Evolutionary conservation across 2,113 vertebrate genomes (phyloP).

Genomic region (Macquaria australasica): DNA sequence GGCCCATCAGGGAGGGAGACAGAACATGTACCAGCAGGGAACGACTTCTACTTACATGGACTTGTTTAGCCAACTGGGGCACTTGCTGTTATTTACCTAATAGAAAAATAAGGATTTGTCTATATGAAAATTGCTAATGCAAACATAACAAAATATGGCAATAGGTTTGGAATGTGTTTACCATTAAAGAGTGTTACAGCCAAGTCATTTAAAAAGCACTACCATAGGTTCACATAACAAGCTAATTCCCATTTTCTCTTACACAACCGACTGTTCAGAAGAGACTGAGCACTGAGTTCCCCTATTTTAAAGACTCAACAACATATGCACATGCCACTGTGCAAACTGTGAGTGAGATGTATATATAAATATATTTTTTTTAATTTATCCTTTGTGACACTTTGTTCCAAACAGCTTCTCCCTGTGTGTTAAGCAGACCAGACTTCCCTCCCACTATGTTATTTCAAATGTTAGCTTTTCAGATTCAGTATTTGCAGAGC

Average conservation of each 20-base stretch:
- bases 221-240: neutral
- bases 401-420: constrained; percentile 26
- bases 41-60: constrained; percentile 41
- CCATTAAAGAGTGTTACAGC: neutral
- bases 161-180: neutral
- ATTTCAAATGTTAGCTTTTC: constrained; percentile 47
- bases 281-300: neutral
- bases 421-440: constrained; percentile 7
- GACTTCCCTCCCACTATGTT: neutral
- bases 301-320: neutral
- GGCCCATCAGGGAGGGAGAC: constrained; percentile 34
- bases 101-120: neutral
- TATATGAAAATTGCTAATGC: neutral
- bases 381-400: constrained; percentile 3
- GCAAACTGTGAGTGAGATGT: neutral
- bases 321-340: neutral
- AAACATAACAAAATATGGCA: neutral
- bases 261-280: constrained; percentile 3
- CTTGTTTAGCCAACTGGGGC: constrained; percentile 31
- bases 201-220: neutral
- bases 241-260: neutral
- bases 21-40: constrained; percentile 51
- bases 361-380: too few relatives aligned
- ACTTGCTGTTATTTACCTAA: constrained; percentile 35
- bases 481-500: constrained; percentile 38